These are phyloP conservation scores for Stenopsyche tienmushanensis DNA, from an alignment of 1,140 invertebrate species.

Conservation along the genomic window DNA sequence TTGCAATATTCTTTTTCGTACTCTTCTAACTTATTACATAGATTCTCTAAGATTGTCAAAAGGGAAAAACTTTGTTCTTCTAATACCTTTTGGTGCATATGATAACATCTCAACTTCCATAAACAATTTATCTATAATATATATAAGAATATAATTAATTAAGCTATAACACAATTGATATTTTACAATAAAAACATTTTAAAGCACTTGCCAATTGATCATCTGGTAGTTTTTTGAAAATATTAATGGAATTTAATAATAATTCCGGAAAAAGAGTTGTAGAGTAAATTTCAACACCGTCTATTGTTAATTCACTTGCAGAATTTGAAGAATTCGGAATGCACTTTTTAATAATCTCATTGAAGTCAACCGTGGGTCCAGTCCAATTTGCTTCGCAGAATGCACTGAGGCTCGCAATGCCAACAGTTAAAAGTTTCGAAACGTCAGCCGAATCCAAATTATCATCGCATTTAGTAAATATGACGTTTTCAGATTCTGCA, in stretches of 20 bases:
- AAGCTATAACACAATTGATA: not conserved
- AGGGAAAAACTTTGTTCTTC: slow-evolving; percentile 70
- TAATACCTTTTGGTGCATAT: slow-evolving; percentile 72
- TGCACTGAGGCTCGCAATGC: slow-evolving; percentile 62
- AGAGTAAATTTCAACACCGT: slow-evolving; percentile 64
- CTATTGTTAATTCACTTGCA: slow-evolving; percentile 51
- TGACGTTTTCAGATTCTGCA: too few relatives aligned
- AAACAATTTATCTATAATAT: slow-evolving; percentile 58
- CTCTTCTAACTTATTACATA: slow-evolving; percentile 58
- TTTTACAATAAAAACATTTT: too few relatives aligned
- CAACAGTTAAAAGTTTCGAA: slow-evolving; percentile 49
- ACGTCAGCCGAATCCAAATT: slow-evolving; percentile 36
- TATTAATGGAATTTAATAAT: slow-evolving; percentile 65
- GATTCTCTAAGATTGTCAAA: slow-evolving; percentile 60
- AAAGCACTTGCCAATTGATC: slow-evolving; percentile 44
- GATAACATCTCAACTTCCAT: slow-evolving; percentile 73
- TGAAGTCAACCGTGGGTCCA: slow-evolving; percentile 58
- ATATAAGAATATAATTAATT: slow-evolving; percentile 16
- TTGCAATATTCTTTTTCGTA: slow-evolving; percentile 46
- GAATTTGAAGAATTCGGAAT: slow-evolving; percentile 51
- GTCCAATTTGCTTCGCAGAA: slow-evolving; percentile 84
- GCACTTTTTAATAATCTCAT: slow-evolving; percentile 48
- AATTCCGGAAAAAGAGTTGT: slow-evolving; percentile 66
- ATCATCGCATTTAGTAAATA: too few relatives aligned
- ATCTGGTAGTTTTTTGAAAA: slow-evolving; percentile 60